These are phyloP conservation scores for Cyprinella venusta DNA, from an alignment of 2,797 vertebrate genomes.

Conservation along the genomic window DNA sequence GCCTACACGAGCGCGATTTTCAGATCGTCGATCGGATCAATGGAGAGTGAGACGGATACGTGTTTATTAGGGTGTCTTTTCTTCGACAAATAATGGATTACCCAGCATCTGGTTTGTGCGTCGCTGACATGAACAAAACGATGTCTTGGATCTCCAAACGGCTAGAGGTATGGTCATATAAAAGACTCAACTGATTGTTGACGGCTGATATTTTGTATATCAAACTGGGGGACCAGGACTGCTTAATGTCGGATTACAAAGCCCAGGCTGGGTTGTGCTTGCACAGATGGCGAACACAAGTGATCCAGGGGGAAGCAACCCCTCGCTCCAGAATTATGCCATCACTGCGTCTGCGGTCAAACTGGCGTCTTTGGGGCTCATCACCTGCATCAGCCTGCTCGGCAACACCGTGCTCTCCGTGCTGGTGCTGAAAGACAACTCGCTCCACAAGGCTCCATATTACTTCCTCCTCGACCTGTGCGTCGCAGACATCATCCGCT, in stretches of 20 bases:
- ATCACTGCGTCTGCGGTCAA: slow-evolving; percentile 87
- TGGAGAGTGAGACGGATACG: slow-evolving; percentile 10
- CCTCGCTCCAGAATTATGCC: slow-evolving; percentile 82
- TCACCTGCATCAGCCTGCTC: slow-evolving; percentile 87
- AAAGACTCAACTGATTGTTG: slow-evolving; percentile 35
- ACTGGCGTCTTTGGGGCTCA: slow-evolving; percentile 89
- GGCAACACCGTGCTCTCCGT: slow-evolving; percentile 89
- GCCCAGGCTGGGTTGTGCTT: slow-evolving; percentile 60
- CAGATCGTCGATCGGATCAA: not conserved
- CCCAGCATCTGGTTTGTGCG: slow-evolving; percentile 52
- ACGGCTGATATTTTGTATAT: slow-evolving; percentile 31
- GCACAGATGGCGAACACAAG: slow-evolving; percentile 89
- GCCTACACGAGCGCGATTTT: not conserved
- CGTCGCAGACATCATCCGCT: slow-evolving; percentile 88
- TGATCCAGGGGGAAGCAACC: slow-evolving; percentile 81
- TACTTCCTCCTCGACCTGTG: slow-evolving; percentile 95
- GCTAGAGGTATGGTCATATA: slow-evolving; percentile 23
- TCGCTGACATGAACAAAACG: slow-evolving; percentile 24
- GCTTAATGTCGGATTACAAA: slow-evolving; percentile 71
- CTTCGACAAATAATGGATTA: slow-evolving; percentile 49
- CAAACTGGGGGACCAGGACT: slow-evolving; percentile 45
- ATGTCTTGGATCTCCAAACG: slow-evolving; percentile 27
- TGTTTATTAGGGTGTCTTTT: slow-evolving; percentile 31
- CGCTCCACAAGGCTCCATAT: slow-evolving; percentile 90
- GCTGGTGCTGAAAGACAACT: slow-evolving; percentile 89